Evolutionary conservation across 2,888 invertebrate species (phyloP).

Genomic region (Baronia brevicornis): DNA sequence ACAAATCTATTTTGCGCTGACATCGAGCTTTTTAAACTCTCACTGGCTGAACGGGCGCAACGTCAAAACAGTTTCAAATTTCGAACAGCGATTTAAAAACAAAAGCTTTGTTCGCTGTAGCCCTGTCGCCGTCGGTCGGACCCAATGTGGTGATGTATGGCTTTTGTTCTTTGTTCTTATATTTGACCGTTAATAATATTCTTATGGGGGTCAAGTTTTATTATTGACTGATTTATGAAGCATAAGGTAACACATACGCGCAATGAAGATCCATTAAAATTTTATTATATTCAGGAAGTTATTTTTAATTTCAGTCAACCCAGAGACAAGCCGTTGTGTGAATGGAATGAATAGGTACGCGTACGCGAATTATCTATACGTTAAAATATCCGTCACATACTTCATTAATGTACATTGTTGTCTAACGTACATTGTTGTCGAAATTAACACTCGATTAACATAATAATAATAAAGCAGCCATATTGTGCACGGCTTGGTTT

Average conservation of each 20-base stretch:
- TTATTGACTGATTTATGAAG: conserved; percentile 9
- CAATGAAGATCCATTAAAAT: conserved; percentile 1
- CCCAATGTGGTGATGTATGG: conserved; percentile 40
- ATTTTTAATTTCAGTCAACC: too few relatives aligned
- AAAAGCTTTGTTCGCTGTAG: conserved; percentile 37
- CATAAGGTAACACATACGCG: conserved; percentile 13
- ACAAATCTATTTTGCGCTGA: conserved; percentile 8
- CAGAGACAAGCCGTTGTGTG: too few relatives aligned
- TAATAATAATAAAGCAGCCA: too few relatives aligned
- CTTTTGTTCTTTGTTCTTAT: conserved; percentile 56
- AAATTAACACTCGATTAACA: too few relatives aligned
- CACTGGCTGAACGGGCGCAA: conserved; percentile 31
- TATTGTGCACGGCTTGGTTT: too few relatives aligned
- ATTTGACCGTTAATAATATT: conserved; percentile 34
- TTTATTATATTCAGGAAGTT: too few relatives aligned
- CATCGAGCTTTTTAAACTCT: too few relatives aligned
- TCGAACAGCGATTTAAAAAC: conserved; percentile 26
- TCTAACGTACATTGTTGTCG: too few relatives aligned
- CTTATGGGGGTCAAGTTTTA: conserved; percentile 4
- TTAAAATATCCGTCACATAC: too few relatives aligned
- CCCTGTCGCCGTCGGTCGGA: conserved; percentile 22
- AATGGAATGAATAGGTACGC: too few relatives aligned
- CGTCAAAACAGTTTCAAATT: conserved; percentile 53
- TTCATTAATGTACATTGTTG: too few relatives aligned
- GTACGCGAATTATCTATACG: too few relatives aligned